phyloP scores from a whole-genome alignment of 2,888 invertebrate genomes.

The Acronicta aceris region DNA sequence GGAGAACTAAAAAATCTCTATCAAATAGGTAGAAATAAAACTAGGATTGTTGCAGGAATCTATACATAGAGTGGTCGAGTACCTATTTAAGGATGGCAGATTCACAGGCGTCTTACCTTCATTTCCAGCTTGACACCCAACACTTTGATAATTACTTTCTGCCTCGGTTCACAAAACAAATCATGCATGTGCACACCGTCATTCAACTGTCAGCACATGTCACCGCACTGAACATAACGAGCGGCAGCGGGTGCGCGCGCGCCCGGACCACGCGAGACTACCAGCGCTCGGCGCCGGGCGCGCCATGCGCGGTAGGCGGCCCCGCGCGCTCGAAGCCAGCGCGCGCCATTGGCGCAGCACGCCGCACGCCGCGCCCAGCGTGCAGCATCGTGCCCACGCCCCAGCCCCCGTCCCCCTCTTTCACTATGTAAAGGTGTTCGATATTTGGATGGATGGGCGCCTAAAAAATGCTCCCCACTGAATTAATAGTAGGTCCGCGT shows the following conservation, averaged over 20 bases:
- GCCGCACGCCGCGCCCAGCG: slow-evolving; percentile 51
- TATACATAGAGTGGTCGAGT: neutral
- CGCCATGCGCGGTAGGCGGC: slow-evolving; percentile 63
- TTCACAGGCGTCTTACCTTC: slow-evolving; percentile 73
- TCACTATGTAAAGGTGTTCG: slow-evolving; percentile 64
- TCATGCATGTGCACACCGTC: slow-evolving; percentile 62
- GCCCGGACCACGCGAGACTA: slow-evolving; percentile 66
- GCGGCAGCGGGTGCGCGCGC: slow-evolving; percentile 55
- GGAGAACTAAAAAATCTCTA: no score
- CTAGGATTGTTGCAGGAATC: neutral
- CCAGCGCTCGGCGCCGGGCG: slow-evolving; percentile 24
- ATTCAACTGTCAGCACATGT: slow-evolving; percentile 66
- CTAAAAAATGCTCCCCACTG: slow-evolving; percentile 62
- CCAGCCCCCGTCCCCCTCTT: slow-evolving; percentile 12
- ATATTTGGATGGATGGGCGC: slow-evolving; percentile 31
- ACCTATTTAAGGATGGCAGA: neutral
- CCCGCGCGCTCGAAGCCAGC: slow-evolving; percentile 37
- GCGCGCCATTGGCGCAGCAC: slow-evolving; percentile 63
- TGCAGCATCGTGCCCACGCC: slow-evolving; percentile 38
- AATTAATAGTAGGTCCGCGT: slow-evolving; percentile 65
- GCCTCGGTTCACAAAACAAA: slow-evolving; percentile 69
- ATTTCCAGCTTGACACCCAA: slow-evolving; percentile 81
- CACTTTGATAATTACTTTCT: slow-evolving; percentile 71
- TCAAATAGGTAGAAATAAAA: no score
- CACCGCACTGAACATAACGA: slow-evolving; percentile 32